phyloP scores from a whole-genome alignment of 1,140 invertebrate genomes.

The Apis laboriosa region DNA sequence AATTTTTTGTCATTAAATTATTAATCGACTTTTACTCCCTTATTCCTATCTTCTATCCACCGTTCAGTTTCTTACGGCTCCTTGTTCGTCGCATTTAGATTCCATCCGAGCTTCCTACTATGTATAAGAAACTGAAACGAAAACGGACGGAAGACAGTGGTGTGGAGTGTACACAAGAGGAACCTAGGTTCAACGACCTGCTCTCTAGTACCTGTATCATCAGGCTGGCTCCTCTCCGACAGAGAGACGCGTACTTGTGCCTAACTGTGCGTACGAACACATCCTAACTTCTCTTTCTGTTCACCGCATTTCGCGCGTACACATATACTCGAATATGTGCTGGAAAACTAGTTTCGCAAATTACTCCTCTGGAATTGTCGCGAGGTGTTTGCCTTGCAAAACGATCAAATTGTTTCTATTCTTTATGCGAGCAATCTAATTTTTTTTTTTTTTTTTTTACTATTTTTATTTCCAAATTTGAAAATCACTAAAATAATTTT shows the following conservation, averaged over 20 bases:
- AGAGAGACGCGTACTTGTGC: slow-evolving; percentile 36
- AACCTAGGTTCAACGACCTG: slow-evolving; percentile 59
- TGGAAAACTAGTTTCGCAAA: slow-evolving; percentile 61
- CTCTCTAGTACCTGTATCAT: slow-evolving; percentile 67
- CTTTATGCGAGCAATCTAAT: no score
- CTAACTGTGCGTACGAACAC: slow-evolving; percentile 53
- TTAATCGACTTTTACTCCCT: slow-evolving; percentile 13
- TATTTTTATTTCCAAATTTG: background rate
- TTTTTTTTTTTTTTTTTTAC: background rate
- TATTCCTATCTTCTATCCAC: background rate
- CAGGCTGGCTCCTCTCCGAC: slow-evolving; percentile 48
- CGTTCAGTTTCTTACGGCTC: background rate
- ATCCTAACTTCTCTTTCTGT: slow-evolving; percentile 9
- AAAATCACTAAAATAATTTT: background rate
- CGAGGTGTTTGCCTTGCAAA: slow-evolving; percentile 25
- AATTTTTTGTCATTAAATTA: slow-evolving; percentile 8
- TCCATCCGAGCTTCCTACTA: slow-evolving; percentile 28
- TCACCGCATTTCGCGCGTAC: background rate
- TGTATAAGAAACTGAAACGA: slow-evolving; percentile 60
- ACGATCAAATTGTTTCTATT: background rate
- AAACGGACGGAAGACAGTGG: slow-evolving; percentile 58
- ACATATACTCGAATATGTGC: slow-evolving; percentile 16
- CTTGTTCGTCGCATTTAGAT: slow-evolving; percentile 37
- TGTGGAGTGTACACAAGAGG: slow-evolving; percentile 50
- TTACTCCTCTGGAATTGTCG: slow-evolving; percentile 55